These are phyloP conservation scores for Parochlus steinenii DNA, from an alignment of 2,888 invertebrate species.

Conservation along the genomic window DNA sequence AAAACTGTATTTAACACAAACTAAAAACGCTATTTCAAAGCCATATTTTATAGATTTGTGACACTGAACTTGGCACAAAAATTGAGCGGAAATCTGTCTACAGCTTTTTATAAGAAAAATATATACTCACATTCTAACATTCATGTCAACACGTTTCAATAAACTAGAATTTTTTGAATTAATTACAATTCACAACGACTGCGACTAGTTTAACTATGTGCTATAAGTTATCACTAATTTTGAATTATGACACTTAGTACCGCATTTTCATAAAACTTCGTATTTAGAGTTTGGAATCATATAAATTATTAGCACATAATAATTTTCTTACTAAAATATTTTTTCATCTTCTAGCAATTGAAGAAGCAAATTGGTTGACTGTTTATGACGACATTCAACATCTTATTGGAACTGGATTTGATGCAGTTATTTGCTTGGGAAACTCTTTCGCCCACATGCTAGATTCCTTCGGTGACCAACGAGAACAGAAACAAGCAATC, in stretches of 20 bases:
- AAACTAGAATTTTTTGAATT: too few relatives aligned
- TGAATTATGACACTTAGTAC: background rate
- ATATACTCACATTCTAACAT: too few relatives aligned
- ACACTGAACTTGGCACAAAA: too few relatives aligned
- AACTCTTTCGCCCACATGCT: constrained; percentile 84
- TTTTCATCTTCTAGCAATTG: constrained; percentile 45
- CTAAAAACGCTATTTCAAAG: too few relatives aligned
- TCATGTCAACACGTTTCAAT: too few relatives aligned
- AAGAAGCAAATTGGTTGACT: constrained; percentile 83
- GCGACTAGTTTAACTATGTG: background rate
- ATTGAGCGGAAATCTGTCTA: too few relatives aligned
- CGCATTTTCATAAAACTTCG: background rate
- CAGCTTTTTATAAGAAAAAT: too few relatives aligned
- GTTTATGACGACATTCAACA: constrained; percentile 53
- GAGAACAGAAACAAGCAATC: constrained; percentile 62
- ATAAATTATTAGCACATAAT: background rate
- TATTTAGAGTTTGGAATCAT: background rate
- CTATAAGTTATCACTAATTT: background rate
- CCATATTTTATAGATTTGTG: too few relatives aligned
- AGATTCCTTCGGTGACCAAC: constrained; percentile 61
- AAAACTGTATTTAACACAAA: too few relatives aligned
- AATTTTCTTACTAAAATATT: background rate
- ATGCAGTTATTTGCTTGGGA: constrained; percentile 78
- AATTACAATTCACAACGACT: background rate
- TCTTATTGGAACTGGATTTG: constrained; percentile 49